Evolutionary conservation across 2,113 vertebrate species (phyloP).

Genomic region (Nycticryphes semicollaris): DNA sequence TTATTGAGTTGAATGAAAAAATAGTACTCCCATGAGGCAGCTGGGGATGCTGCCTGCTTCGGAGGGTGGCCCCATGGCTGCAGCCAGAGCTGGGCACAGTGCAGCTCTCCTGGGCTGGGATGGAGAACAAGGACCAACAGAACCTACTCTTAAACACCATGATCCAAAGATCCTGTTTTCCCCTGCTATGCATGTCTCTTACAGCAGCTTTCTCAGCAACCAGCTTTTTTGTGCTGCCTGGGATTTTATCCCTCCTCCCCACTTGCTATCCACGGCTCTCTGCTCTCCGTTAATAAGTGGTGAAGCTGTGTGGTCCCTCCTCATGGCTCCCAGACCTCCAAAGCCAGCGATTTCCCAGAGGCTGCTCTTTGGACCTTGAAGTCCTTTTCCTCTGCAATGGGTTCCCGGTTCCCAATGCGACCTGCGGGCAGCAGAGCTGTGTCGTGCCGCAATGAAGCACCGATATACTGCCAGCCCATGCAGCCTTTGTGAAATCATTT

Average conservation of each 20-base stretch:
- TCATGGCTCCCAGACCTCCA: not conserved
- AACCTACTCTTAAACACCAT: not conserved
- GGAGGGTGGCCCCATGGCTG: not conserved
- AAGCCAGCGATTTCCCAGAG: not conserved
- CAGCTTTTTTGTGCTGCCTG: not conserved
- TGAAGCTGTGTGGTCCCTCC: not conserved
- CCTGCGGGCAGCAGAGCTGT: not conserved
- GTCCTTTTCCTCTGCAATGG: not conserved
- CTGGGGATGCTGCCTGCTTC: not conserved
- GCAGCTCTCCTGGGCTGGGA: not conserved
- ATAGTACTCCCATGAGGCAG: not conserved
- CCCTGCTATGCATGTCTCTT: not conserved
- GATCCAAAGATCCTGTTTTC: not conserved
- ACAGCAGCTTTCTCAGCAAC: not conserved
- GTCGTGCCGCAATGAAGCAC: accelerated
- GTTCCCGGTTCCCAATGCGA: not conserved
- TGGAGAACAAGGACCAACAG: not conserved
- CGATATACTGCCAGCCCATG: accelerated
- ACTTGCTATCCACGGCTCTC: not conserved
- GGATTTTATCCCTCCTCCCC: not conserved
- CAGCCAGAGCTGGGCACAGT: not conserved
- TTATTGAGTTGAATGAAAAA: constrained; percentile 46
- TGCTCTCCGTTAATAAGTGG: not conserved
- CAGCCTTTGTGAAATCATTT: no score
- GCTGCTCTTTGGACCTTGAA: not conserved